Base-by-base conservation (phyloP, 2,113 vertebrate genomes). In the Cnemophilus loriae region DNA sequence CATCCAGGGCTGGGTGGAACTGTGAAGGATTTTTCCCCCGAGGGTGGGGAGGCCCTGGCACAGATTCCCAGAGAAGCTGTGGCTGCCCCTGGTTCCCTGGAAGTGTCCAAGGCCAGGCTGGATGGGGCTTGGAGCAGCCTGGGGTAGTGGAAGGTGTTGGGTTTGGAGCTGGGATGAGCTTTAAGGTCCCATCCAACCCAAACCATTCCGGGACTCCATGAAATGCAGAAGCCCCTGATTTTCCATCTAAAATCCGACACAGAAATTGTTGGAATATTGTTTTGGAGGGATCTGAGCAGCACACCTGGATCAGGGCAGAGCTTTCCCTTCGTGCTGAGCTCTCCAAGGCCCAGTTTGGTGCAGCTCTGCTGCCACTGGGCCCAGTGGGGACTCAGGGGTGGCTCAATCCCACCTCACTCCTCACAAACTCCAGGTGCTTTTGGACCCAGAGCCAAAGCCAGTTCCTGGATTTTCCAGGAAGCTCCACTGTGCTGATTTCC, bases 61-160 rank as follows among this genome's bases (percentile, higher is more conserved):
- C 6, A n/a, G 56, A 47, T 71, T 61, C 30, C 49, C 75, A 63
- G 24, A 26, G 49, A 3, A 71, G 12, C 35, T 53, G 28, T 7
- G 56, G 23, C 13, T 78, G 39, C 28, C 16, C 42, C 35, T 55
- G 52, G 52, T 35, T 67, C 32, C 28, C n/a, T 63, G 85, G 30
- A 32, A 47, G 1, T 35, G n/a, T 14, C 41, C 75, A 41, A 70
- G 56, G 19, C 28, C 22, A 18, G 28, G 16, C 0, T 50, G n/a
- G 41, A 56, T 0, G 0, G 33, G 16, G 16, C 39, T 24, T 16
- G 61, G 75, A 70, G 55, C 47, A 28, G 0, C 28, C 23, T 39
- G n/a, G 65, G 20, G 14, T 0, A 4, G 13, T 17, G 55, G 39
- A 23, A 87, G 13, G 15, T 41, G 20, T 10, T 28, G 15, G 28